These are phyloP conservation scores for Enteromius viviparus DNA, from an alignment of 2,797 vertebrate genomes.

Conservation along the genomic window DNA sequence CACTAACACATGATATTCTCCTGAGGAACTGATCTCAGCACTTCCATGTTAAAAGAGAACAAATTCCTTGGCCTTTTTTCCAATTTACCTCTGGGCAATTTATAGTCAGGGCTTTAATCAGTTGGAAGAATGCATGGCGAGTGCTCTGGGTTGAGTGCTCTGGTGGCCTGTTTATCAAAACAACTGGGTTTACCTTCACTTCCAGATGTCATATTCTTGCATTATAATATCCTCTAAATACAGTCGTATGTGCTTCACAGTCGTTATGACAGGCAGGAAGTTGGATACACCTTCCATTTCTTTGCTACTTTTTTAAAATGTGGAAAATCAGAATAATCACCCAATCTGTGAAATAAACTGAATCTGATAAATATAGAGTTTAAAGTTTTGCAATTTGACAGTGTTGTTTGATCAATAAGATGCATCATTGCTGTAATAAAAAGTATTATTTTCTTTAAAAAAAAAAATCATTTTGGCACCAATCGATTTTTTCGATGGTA, in stretches of 20 bases:
- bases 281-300: background rate
- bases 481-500: background rate
- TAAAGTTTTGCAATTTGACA: background rate
- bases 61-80: conserved; percentile 19
- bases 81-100: background rate
- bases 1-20: background rate
- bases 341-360: background rate
- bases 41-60: conserved; percentile 12
- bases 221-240: background rate
- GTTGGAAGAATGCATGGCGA: conserved; percentile 3
- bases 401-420: background rate
- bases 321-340: background rate
- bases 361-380: background rate
- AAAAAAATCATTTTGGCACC: background rate
- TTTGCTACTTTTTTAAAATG: background rate
- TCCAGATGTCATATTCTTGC: conserved; percentile 11
- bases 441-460: background rate
- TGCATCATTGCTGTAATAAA: background rate
- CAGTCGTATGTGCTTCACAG: background rate
- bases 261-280: background rate
- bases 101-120: conserved; percentile 15
- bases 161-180: background rate
- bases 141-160: background rate
- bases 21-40: conserved; percentile 7
- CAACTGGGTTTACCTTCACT: background rate